phyloP scores from a whole-genome alignment of 2,797 vertebrate species.

The Melanotaenia maccullochi region DNA sequence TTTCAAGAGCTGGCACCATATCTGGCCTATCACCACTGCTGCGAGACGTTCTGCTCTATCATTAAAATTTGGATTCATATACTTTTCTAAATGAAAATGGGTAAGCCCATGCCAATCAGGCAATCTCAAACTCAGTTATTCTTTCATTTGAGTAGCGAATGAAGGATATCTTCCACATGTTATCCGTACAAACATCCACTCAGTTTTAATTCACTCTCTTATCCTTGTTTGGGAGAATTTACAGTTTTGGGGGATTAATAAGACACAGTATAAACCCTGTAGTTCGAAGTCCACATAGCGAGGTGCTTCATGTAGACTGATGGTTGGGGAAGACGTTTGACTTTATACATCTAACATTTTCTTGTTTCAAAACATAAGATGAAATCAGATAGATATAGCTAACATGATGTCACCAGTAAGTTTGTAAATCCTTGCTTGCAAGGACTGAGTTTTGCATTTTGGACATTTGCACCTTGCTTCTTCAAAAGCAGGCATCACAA shows the following conservation, averaged over 20 bases:
- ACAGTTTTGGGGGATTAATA: not conserved
- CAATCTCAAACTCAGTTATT: not conserved
- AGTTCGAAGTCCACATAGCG: too few species aligned
- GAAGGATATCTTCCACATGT: not conserved
- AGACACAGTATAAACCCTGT: too few species aligned
- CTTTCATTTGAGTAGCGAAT: not conserved
- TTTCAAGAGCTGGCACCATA: constrained; percentile 28
- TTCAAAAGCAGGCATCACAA: not conserved
- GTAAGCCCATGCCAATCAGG: not conserved
- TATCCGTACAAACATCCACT: not conserved
- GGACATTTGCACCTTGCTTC: not conserved
- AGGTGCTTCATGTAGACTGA: not conserved
- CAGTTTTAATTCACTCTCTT: not conserved
- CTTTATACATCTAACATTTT: not conserved
- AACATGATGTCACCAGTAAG: not conserved
- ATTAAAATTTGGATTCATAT: not conserved
- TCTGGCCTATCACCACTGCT: not conserved
- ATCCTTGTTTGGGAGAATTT: not conserved
- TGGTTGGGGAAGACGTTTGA: not conserved
- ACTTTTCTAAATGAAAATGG: not conserved
- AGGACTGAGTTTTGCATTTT: not conserved
- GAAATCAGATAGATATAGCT: not conserved
- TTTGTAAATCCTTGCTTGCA: not conserved
- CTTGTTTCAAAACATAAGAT: not conserved
- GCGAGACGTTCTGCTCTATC: not conserved